Evolutionary conservation across 2,888 invertebrate species (phyloP).

Genomic region (Temnothorax ravouxi): DNA sequence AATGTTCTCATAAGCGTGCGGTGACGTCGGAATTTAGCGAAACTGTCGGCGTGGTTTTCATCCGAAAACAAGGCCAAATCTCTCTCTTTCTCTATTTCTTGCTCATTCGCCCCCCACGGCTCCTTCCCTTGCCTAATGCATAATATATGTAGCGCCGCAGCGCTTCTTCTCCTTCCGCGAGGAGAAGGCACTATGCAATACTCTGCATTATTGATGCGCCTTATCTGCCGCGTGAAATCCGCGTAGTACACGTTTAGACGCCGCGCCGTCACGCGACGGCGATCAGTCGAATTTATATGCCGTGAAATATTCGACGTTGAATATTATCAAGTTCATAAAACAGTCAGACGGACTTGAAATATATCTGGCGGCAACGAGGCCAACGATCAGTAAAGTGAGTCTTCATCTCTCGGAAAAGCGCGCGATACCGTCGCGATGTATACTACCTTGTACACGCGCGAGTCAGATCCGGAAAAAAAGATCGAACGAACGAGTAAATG

Average conservation of each 20-base stretch:
- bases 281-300: neutral
- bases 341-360: neutral
- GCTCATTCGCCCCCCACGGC: neutral
- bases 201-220: conserved; percentile 49
- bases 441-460: neutral
- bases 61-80: conserved; percentile 30
- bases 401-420: neutral
- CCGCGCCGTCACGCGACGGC: neutral
- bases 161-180: conserved; percentile 49
- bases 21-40: conserved; percentile 12
- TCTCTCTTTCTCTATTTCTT: neutral
- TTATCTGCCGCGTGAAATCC: conserved; percentile 39
- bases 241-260: neutral
- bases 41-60: conserved; percentile 20
- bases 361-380: neutral
- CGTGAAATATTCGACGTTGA: neutral
- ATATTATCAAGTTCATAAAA: neutral
- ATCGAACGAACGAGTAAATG: neutral
- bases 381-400: neutral
- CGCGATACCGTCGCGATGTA: neutral
- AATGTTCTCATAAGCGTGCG: neutral
- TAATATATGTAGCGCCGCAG: conserved; percentile 52
- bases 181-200: conserved; percentile 32
- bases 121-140: conserved; percentile 46
- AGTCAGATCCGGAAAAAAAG: neutral